A percentile compares a stretch with the other conserved stretches of the same genome.
Evolutionary conservation across 1,140 invertebrate genomes (phyloP).

Genomic region (Acromyrmex heyeri): DNA sequence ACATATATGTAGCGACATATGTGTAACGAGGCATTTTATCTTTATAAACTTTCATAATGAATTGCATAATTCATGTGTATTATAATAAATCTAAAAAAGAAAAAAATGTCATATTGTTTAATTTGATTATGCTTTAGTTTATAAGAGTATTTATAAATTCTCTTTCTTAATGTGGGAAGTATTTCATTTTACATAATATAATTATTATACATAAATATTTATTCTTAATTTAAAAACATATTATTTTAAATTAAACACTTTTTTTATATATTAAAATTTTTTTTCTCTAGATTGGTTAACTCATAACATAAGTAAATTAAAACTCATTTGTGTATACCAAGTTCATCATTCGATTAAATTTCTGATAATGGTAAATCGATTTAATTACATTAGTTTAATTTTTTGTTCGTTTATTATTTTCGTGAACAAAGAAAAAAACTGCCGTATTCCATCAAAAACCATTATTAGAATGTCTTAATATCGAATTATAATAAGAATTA

Average conservation of each 20-base stretch:
- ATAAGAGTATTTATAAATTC: background rate
- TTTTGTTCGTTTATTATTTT: background rate
- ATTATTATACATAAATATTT: background rate
- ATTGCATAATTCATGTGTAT: background rate
- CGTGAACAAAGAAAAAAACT: background rate
- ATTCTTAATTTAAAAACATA: background rate
- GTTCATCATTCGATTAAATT: background rate
- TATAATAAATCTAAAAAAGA: background rate
- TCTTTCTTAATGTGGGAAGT: background rate
- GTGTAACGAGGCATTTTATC: background rate
- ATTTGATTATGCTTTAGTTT: background rate
- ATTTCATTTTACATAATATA: background rate
- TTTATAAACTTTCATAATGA: background rate
- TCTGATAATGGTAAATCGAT: background rate
- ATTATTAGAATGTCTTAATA: background rate
- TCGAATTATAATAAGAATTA: background rate
- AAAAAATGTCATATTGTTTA: background rate
- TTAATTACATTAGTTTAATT: background rate
- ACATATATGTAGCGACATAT: background rate
- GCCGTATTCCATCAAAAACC: background rate
- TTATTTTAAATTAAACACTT: slow-evolving; percentile 5
- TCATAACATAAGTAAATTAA: background rate
- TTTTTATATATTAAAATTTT: background rate
- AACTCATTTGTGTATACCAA: background rate
- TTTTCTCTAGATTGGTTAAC: background rate